phyloP scores from a whole-genome alignment of 2,113 vertebrate species.

The Notechis scutatus region DNA sequence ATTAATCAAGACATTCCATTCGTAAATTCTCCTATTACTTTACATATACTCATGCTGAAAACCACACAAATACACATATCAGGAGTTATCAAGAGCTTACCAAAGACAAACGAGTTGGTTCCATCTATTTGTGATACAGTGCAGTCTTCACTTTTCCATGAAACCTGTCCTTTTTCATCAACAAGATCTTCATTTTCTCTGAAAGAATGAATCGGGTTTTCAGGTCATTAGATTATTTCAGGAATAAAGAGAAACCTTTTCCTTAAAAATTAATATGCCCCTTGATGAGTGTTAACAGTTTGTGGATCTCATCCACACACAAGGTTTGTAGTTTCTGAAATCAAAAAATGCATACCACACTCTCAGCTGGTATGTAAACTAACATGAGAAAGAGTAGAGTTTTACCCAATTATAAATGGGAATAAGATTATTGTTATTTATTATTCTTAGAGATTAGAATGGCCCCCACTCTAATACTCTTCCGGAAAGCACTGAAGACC shows the following conservation, averaged over 20 bases:
- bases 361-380: not conserved
- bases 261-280: not conserved
- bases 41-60: not conserved
- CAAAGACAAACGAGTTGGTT: slow-evolving; percentile 82
- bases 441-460: too few species aligned
- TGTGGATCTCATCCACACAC: not conserved
- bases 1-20: not conserved
- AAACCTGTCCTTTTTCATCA: slow-evolving; percentile 64
- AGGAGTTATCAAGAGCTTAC: slow-evolving; percentile 62
- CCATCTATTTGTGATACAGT: slow-evolving; percentile 80
- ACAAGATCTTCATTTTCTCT: slow-evolving; percentile 65
- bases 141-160: slow-evolving; percentile 82
- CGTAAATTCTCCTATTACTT: not conserved
- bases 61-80: not conserved
- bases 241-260: not conserved
- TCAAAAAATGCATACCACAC: not conserved
- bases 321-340: not conserved
- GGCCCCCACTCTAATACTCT: too few species aligned
- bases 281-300: not conserved
- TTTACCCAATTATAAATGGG: not conserved
- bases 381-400: not conserved
- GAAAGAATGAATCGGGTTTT: not conserved
- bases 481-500: too few species aligned
- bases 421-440: not conserved
- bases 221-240: rapidly evolving